Evolutionary conservation across 2,888 invertebrate species (phyloP), one percentile per base, ranked within the genome.

Genomic region (Caenorhabditis sp.): DNA sequence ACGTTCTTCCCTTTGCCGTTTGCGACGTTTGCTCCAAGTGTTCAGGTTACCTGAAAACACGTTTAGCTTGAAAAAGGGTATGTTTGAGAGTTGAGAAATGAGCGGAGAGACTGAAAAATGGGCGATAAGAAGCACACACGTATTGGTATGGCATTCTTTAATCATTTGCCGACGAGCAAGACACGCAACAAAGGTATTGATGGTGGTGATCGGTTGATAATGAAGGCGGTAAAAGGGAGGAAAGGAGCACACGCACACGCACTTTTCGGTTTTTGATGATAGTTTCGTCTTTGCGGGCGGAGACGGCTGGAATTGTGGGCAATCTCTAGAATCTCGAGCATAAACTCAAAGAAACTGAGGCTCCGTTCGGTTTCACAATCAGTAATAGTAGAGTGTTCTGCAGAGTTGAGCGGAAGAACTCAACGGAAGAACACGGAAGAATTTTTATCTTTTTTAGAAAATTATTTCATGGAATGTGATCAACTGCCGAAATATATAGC

Each of bases 161-260:
- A 30, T 5, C 30, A 9, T 22, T 20, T 50, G n/a, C n/a, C n/a
- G n/a, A n/a, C n/a, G n/a, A n/a, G n/a, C n/a, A n/a, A n/a, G n/a
- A n/a, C n/a, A n/a, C n/a, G n/a, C n/a, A n/a, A n/a, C n/a, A n/a
- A 39, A 65, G 55, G 32, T 39, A 63, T 53, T 63, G 52, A 53
- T 63, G 63, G 41, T 53, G 48, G 55, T 53, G 71, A 61, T 53
- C 63, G 53, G 11, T 53, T 63, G 53, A 63, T 63, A 63, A 62
- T 50, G 50, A 62, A 11, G 20, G 9, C n/a, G 24, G 39, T 15
- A 20, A 15, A 17, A 52, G 43, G 26, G 32, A 55, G 48, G 20
- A 41, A 56, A 39, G 5, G 50, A 58, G 50, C 52, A 63, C n/a
- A n/a, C n/a, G n/a, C n/a, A n/a, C n/a, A n/a, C n/a, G n/a, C 63